Base-by-base conservation (phyloP, 2,113 vertebrate genomes). In the Labeo rohita region DNA sequence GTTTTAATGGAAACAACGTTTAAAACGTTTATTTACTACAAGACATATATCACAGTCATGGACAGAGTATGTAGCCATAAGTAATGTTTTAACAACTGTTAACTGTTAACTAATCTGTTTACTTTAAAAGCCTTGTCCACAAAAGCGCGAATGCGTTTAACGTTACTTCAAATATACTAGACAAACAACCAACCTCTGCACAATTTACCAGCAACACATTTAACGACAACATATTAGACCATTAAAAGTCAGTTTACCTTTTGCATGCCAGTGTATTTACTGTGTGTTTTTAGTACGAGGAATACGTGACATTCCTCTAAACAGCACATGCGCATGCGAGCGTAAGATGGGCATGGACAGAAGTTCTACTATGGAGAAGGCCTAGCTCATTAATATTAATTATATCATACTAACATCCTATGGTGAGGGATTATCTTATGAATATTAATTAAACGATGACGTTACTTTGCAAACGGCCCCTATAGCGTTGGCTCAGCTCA, bases 21-120 rank as follows among this genome's bases (percentile, higher is more conserved):
- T 90, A 89, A 88, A 93, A 3, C 93, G 91, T 91, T 80, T 90
- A 89, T 91, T 80, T 34, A 74, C 21, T 12, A 61, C 18, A 75
- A 39, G 2, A 49, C 8, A 15, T 15, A 63, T 45, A 15, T 10
- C 6, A 61, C n/a, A 54, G 68, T 50, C n/a, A 36, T 36, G n/a
- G 11, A 77, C 74, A 50, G 7, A 47, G 10, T 8, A 45, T 80
- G 21, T 65, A 50, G 21, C 5, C 11, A 13, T 13, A 28, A 8
- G 28, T 10, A 54, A 36, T 43, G 16, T 18, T 43, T 70, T 72
- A 45, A 36, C 16, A 72, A 16, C 16, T 28, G 28, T 28, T 28
- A 28, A 28, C 28, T 28, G 28, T 28, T 28, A 1, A 28, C 28
- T 28, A 28, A 28, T 28, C 68, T 10, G 2, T 45, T 72, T 43